phyloP scores from a whole-genome alignment of 2,888 invertebrate genomes.

The Tipula vernalis region DNA sequence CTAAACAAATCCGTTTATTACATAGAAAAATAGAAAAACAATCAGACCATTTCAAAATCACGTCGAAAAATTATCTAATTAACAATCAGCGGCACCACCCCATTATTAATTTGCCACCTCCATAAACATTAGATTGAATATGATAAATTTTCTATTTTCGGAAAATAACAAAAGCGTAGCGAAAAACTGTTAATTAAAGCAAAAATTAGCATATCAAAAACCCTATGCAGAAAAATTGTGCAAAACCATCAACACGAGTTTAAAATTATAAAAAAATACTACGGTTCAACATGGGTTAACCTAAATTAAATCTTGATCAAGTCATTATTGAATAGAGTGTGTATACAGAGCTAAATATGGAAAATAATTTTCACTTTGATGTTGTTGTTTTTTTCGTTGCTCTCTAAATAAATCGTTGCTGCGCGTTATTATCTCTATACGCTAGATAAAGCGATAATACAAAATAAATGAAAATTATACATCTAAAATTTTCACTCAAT shows the following conservation, averaged over 20 bases:
- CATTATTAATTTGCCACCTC: background rate
- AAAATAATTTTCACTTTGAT: background rate
- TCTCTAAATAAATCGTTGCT: background rate
- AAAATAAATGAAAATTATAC: background rate
- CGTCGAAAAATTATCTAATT: background rate
- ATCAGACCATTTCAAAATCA: background rate
- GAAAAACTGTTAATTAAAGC: background rate
- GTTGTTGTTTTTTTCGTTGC: background rate
- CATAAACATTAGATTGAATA: background rate
- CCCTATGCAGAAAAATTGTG: background rate
- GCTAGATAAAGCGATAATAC: background rate
- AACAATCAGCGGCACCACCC: background rate
- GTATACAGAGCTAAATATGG: background rate
- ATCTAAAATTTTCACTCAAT: background rate
- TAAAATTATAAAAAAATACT: background rate
- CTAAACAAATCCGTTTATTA: background rate
- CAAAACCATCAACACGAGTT: background rate
- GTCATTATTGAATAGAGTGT: background rate
- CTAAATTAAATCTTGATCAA: background rate
- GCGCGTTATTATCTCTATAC: background rate
- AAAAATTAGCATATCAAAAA: background rate
- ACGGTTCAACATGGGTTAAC: background rate
- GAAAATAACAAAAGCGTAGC: background rate
- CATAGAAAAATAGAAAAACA: background rate
- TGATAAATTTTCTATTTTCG: constrained; percentile 4